These are phyloP conservation scores for Hermodice carunculata DNA, from an alignment of 2,888 invertebrate genomes.

Conservation along the genomic window DNA sequence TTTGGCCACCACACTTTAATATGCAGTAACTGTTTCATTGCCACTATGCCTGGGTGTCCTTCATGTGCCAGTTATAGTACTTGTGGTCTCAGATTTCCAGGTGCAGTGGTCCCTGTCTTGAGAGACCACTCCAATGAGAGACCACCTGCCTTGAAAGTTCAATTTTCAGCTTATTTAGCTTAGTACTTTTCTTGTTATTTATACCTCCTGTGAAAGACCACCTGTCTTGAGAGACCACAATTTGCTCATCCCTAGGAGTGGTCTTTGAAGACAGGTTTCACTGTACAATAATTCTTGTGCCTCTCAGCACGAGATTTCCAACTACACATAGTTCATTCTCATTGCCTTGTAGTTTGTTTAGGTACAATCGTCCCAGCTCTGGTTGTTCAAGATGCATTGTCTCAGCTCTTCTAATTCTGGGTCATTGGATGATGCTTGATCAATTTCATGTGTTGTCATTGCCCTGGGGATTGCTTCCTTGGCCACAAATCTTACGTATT, in stretches of 20 bases:
- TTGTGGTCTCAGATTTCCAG: neutral
- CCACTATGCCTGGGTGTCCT: slow-evolving; percentile 21
- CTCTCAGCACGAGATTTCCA: slow-evolving; percentile 13
- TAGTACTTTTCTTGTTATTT: no score
- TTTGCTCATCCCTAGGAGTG: no score
- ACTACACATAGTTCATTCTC: slow-evolving; percentile 6
- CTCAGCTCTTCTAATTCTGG: neutral
- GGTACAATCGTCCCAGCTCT: neutral
- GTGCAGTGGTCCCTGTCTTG: no score
- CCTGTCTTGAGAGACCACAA: no score
- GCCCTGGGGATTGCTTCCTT: neutral
- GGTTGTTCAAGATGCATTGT: neutral
- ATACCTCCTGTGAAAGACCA: no score
- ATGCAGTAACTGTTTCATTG: slow-evolving; percentile 13
- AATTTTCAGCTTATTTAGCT: no score
- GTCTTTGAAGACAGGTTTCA: no score
- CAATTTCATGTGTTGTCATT: neutral
- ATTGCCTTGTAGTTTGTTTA: neutral
- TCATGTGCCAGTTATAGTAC: slow-evolving; percentile 9
- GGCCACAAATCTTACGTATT: neutral
- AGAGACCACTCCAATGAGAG: no score
- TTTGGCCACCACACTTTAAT: slow-evolving; percentile 25
- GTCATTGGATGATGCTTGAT: neutral
- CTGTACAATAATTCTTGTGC: neutral
- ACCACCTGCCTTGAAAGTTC: no score